Percentiles rank a stretch among this genome's conserved stretches.
Evolutionary conservation across 2,888 invertebrate species (phyloP).

Genomic region (Phortica magna): DNA sequence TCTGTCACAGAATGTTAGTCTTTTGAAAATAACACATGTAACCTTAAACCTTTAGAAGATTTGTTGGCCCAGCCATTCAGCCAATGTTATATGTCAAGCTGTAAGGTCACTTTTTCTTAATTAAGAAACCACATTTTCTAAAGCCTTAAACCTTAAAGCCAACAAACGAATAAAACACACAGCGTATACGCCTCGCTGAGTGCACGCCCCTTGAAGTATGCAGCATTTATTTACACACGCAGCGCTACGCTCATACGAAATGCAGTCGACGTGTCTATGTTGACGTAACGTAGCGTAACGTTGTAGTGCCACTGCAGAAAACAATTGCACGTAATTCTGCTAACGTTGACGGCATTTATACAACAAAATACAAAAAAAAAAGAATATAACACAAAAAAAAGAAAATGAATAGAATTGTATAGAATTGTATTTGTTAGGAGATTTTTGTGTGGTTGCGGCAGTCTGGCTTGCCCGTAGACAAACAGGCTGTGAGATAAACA

Average conservation of each 20-base stretch:
- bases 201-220: slow-evolving; percentile 19
- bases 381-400: not conserved
- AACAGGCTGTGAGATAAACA: slow-evolving; percentile 20
- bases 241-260: slow-evolving; percentile 57
- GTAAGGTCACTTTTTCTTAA: slow-evolving; percentile 12
- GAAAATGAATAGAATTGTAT: slow-evolving; percentile 24
- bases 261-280: slow-evolving; percentile 69
- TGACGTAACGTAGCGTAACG: slow-evolving; percentile 57
- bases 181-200: not conserved
- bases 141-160: slow-evolving; percentile 20
- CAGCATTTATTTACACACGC: slow-evolving; percentile 20
- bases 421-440: slow-evolving; percentile 27
- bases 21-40: no score
- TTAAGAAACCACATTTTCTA: slow-evolving; percentile 2
- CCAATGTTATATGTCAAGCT: slow-evolving; percentile 1
- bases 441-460: slow-evolving; percentile 25
- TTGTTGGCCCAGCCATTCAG: not conserved
- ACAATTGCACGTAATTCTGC: slow-evolving; percentile 75
- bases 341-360: slow-evolving; percentile 51
- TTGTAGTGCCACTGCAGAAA: slow-evolving; percentile 60
- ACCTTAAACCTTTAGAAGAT: no score
- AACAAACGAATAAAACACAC: not conserved
- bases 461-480: slow-evolving; percentile 25
- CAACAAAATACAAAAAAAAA: not conserved
- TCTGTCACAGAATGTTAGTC: no score